A percentile compares a stretch with the other conserved stretches of the same genome.
These are phyloP conservation scores for Sebastes kiyomatsui DNA, from an alignment of 2,797 vertebrate genomes.

Conservation along the genomic window DNA sequence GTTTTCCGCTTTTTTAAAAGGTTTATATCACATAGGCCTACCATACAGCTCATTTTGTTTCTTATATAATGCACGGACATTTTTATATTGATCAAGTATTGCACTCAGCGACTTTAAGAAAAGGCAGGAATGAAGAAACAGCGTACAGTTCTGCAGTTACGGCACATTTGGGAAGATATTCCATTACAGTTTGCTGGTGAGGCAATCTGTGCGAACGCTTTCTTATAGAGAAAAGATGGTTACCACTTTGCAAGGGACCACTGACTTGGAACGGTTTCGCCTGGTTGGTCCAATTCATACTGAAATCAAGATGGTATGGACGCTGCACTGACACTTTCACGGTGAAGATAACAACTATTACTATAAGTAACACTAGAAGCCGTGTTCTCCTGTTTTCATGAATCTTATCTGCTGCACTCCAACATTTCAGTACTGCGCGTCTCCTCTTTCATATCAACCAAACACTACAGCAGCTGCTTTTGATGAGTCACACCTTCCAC, in stretches of 20 bases:
- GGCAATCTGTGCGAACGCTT: constrained; percentile 29
- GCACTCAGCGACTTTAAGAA: constrained; percentile 22
- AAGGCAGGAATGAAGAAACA: not conserved
- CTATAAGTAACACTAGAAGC: not conserved
- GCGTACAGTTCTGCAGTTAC: constrained; percentile 16
- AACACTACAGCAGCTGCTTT: constrained; percentile 59
- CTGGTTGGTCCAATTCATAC: constrained; percentile 3
- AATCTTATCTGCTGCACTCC: not conserved
- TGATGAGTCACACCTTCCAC: constrained; percentile 57
- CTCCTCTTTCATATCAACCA: constrained; percentile 24
- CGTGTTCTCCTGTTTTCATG: not conserved
- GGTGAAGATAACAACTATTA: not conserved
- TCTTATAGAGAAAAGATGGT: constrained; percentile 15
- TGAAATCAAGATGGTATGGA: not conserved
- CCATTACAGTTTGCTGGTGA: constrained; percentile 28
- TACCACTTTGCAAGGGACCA: constrained; percentile 15
- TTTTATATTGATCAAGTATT: constrained; percentile 37
- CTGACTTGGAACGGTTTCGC: constrained; percentile 5
- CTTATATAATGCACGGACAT: constrained; percentile 4
- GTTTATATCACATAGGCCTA: not conserved
- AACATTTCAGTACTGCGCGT: not conserved
- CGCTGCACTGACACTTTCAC: not conserved
- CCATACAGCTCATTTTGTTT: not conserved
- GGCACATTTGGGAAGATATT: constrained; percentile 33
- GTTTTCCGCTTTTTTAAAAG: not conserved